phyloP scores from a whole-genome alignment of 2,113 vertebrate species.

The Oreocharis arfaki region DNA sequence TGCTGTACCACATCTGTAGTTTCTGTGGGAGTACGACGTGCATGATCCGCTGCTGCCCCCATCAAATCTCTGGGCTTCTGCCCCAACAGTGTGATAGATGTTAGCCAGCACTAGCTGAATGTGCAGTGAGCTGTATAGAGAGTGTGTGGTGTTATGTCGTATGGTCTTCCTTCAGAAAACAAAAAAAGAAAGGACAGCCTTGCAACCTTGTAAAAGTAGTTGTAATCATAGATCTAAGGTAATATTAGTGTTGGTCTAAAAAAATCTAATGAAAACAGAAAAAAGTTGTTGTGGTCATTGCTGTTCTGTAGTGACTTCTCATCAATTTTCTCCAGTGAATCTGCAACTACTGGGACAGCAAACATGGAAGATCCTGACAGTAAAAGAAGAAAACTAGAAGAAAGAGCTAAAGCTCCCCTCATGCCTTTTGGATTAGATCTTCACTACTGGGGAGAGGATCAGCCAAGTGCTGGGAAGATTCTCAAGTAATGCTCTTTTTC shows the following conservation, averaged over 20 bases:
- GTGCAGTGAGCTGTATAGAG: not conserved
- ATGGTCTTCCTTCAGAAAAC: not conserved
- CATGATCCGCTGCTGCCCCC: not conserved
- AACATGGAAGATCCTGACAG: not conserved
- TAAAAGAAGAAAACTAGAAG: constrained; percentile 51
- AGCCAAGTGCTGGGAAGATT: constrained; percentile 80
- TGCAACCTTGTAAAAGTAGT: not conserved
- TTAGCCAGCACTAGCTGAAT: not conserved
- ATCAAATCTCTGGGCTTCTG: not conserved
- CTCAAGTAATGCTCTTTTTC: constrained; percentile 77
- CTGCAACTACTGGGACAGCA: not conserved
- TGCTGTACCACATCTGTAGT: not conserved
- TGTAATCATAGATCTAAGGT: not conserved
- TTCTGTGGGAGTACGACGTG: not conserved
- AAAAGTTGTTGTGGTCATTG: not conserved
- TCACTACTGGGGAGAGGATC: constrained; percentile 90
- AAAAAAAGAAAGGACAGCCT: not conserved
- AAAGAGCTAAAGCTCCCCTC: constrained; percentile 74
- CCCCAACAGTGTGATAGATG: not conserved
- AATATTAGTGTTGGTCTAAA: not conserved
- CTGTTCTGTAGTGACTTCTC: constrained; percentile 4
- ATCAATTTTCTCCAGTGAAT: constrained; percentile 11
- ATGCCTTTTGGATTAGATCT: constrained; percentile 90
- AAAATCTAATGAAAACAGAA: not conserved
- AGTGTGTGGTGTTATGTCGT: not conserved